Percentiles rank a stretch among this genome's conserved stretches.
These are phyloP conservation scores for Eupithecia inturbata DNA, from an alignment of 2,888 invertebrate genomes.

Conservation along the genomic window DNA sequence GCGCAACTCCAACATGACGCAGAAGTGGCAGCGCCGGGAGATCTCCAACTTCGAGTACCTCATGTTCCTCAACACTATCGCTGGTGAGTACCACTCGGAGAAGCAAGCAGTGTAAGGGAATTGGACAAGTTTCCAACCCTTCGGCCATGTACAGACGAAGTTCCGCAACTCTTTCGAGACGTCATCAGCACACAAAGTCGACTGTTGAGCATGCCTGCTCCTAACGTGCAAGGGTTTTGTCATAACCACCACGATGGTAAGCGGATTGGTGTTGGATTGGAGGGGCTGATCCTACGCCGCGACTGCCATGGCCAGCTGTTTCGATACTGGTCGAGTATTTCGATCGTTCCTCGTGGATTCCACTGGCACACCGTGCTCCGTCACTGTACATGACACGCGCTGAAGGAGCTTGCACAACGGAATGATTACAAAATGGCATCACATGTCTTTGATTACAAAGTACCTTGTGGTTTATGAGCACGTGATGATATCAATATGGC, in stretches of 20 bases:
- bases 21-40: conserved; percentile 99
- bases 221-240: not conserved
- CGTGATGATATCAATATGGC: not conserved
- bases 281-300: not conserved
- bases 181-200: not conserved
- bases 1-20: conserved; percentile 99
- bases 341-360: not conserved
- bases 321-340: not conserved
- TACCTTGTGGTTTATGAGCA: not conserved
- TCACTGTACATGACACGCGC: not conserved
- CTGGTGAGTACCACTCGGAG: conserved; percentile 85
- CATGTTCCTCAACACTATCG: conserved; percentile 99
- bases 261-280: not conserved
- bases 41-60: conserved; percentile 99
- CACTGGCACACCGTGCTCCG: not conserved
- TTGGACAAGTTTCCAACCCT: not conserved
- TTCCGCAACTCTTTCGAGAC: not conserved
- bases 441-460: not conserved
- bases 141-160: not conserved
- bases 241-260: not conserved
- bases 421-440: not conserved
- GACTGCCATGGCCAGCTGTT: too few species aligned
- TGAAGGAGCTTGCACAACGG: not conserved
- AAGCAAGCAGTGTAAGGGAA: not conserved
- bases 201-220: not conserved